phyloP scores from a whole-genome alignment of 2,113 vertebrate genomes.

The Tachycineta bicolor region DNA sequence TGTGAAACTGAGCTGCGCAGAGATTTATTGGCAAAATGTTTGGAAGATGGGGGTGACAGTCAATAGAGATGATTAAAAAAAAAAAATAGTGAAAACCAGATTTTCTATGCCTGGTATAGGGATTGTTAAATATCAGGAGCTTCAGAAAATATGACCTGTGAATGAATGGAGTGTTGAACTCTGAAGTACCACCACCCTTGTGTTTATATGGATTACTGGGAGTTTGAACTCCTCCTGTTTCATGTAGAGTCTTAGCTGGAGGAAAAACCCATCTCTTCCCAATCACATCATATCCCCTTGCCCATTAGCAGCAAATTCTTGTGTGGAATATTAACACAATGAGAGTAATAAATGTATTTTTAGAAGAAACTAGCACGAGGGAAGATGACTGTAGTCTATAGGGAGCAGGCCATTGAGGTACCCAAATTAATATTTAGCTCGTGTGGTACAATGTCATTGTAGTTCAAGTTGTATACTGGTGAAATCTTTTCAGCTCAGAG shows the following conservation, averaged over 20 bases:
- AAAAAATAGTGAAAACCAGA: background rate
- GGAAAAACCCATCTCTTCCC: background rate
- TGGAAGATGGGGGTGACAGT: background rate
- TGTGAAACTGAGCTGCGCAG: background rate
- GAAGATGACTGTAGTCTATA: background rate
- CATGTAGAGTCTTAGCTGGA: background rate
- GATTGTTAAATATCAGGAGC: background rate
- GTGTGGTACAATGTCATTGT: background rate
- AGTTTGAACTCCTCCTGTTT: background rate
- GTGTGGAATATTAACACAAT: background rate
- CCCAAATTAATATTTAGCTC: slow-evolving; percentile 6
- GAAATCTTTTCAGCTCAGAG: background rate
- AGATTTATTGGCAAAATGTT: background rate
- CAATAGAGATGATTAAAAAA: background rate
- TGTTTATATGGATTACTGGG: background rate
- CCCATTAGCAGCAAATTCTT: background rate
- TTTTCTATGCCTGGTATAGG: background rate
- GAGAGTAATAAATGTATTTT: slow-evolving; percentile 13
- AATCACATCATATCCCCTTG: background rate
- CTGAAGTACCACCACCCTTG: background rate
- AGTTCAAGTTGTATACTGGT: background rate
- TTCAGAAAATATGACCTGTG: background rate
- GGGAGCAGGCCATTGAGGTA: background rate
- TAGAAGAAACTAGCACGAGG: background rate
- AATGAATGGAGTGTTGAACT: background rate